Conservation (phyloP, 2,113 vertebrate species). For the Rostratula benghalensis region DNA sequence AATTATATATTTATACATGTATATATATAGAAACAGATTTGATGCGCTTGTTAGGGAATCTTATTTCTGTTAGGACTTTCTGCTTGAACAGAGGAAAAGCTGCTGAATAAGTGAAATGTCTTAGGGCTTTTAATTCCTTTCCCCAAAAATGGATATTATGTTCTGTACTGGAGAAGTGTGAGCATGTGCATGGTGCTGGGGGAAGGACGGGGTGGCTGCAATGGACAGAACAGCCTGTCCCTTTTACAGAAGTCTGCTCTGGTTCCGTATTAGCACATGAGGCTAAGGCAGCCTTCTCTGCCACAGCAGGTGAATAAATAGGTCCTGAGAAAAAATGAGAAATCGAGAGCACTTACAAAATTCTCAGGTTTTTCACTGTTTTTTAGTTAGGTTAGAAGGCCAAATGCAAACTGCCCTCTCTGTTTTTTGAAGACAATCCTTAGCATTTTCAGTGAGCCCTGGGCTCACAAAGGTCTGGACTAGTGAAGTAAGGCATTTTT, state of each 20-base stretch:
- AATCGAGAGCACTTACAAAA: background rate
- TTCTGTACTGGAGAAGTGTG: background rate
- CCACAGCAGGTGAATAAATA: background rate
- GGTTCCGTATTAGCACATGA: background rate
- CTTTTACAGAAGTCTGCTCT: background rate
- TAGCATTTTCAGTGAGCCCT: background rate
- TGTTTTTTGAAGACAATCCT: background rate
- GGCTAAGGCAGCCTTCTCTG: background rate
- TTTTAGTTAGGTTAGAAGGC: background rate
- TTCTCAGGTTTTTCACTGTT: background rate
- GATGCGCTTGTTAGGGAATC: background rate
- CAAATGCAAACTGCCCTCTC: background rate
- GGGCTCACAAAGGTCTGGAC: background rate
- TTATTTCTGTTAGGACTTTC: slow-evolving; percentile 8
- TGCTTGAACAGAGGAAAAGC: background rate
- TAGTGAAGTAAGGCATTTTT: background rate
- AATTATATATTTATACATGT: background rate
- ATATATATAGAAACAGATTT: slow-evolving; percentile 20
- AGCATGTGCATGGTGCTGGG: background rate
- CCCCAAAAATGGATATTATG: background rate
- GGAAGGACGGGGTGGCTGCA: background rate
- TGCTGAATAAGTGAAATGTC: background rate
- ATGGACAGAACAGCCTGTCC: slow-evolving; percentile 41
- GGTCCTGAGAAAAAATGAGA: background rate
- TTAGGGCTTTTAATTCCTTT: background rate